Conservation (phyloP, 2,888 invertebrate species). For the Polydrusus pterygomalis region DNA sequence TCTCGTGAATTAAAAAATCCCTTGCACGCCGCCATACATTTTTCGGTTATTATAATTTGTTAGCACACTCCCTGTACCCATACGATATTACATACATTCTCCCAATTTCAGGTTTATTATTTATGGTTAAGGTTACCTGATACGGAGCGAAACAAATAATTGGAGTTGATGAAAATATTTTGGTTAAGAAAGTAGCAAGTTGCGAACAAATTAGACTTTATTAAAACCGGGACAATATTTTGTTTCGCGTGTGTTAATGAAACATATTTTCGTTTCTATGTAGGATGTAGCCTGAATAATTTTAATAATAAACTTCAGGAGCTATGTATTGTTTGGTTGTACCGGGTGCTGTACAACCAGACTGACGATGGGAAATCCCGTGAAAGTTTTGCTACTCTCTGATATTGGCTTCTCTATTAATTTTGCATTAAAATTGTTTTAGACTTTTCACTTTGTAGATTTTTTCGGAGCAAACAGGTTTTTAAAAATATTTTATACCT, state of each 20-base stretch:
- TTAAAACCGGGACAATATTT: constrained; percentile 59
- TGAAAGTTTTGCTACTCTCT: too few species aligned
- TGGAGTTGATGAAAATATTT: constrained; percentile 61
- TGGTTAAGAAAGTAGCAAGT: constrained; percentile 58
- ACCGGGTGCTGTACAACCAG: too few species aligned
- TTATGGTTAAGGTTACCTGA: constrained; percentile 57
- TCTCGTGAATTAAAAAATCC: too few species aligned
- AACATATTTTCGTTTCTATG: constrained; percentile 2
- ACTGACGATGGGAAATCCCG: too few species aligned
- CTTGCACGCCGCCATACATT: too few species aligned
- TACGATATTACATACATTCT: constrained; percentile 55
- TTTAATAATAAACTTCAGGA: not conserved
- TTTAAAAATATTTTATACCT: too few species aligned
- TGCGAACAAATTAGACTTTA: constrained; percentile 60
- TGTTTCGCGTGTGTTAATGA: constrained; percentile 49
- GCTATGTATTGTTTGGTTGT: too few species aligned
- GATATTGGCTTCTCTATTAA: not conserved
- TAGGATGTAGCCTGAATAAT: not conserved
- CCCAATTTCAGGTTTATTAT: constrained; percentile 51
- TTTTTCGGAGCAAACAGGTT: too few species aligned
- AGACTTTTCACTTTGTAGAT: too few species aligned
- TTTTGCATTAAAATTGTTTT: too few species aligned
- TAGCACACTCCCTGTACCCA: not conserved
- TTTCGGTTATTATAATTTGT: not conserved
- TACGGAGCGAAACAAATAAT: constrained; percentile 60